Evolutionary conservation across 37 sponge, comb jelly and placozoan genomes (phyloP), one percentile per base, ranked within the genome.

Genomic region (Agelas oroides): DNA sequence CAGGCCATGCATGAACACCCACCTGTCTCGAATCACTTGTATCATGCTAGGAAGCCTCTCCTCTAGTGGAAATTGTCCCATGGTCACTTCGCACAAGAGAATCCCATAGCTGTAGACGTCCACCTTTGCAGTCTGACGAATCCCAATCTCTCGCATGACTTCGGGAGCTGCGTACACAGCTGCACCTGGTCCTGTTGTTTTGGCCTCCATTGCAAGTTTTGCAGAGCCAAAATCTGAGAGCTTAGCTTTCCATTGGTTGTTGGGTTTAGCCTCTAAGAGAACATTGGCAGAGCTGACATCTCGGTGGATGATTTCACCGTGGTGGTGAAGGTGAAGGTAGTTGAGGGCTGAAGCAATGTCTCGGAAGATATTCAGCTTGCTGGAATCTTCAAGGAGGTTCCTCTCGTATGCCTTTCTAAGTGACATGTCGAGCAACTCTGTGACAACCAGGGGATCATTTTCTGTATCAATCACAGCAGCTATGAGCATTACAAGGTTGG

Each of bases 211-310:
- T 19, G 73, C 73, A 37, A 88, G 62, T 53, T 93, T 93, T 59
- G 93, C 89, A 59, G 93, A 85, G 11, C 93, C 93, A 76, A 88
- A 93, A 66, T 93, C 93, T 12, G 85, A 84, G 33, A 93, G 67
- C 68, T 93, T 92, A 14, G 88, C 85, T 15, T 54, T 66, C 93
- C 93, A 87, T 34, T 56, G 60, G 52, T 73, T 11, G 40, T 79
- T 66, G 27, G 59, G 33, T 25, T 32, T 25, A 65, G 76, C 60
- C 40, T 76, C 40, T 24, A 92, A 56, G 5, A 92, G 76, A 19
- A 92, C 86, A 73, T 92, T 92, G 59, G 89, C 80, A 55, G 88
- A 81, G 74, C 93, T 92, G 65, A 92, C 85, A 60, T 92, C 93
- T 30, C 93, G 75, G 61, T 92, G 93, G 69, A 92, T 84, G 67